Evolutionary conservation across 2,797 vertebrate species (phyloP).

Genomic region (Acipenser transmontanus): DNA sequence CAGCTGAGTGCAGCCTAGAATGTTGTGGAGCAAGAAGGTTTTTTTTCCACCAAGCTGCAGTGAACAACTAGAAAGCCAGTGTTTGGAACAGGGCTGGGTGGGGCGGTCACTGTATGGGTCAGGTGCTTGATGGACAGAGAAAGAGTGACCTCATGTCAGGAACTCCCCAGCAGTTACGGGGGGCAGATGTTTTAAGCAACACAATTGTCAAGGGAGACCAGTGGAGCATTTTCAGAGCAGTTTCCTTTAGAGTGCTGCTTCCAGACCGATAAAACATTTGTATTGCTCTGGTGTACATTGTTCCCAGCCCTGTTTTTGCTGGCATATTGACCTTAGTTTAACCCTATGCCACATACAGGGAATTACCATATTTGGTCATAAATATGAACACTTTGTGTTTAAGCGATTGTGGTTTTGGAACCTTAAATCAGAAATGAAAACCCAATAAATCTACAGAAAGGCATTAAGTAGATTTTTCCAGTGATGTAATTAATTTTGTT

Average conservation of each 20-base stretch:
- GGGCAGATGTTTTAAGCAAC: conserved; percentile 17
- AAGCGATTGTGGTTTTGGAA: too few relatives aligned
- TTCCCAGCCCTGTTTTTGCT: background rate
- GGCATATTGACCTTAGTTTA: too few relatives aligned
- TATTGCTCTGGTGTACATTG: background rate
- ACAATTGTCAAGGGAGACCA: conserved; percentile 15
- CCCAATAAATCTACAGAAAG: too few relatives aligned
- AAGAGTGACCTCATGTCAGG: conserved; percentile 33
- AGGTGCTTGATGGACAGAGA: conserved; percentile 28
- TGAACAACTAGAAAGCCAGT: conserved; percentile 4
- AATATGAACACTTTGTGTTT: too few relatives aligned
- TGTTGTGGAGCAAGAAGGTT: conserved; percentile 31
- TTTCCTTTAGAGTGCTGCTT: conserved; percentile 14
- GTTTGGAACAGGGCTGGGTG: too few relatives aligned
- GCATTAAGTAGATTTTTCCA: too few relatives aligned
- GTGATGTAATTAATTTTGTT: too few relatives aligned
- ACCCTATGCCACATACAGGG: too few relatives aligned
- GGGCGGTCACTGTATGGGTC: conserved; percentile 27
- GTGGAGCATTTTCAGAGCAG: conserved; percentile 28
- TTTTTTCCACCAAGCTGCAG: conserved; percentile 13
- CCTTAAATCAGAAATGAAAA: too few relatives aligned
- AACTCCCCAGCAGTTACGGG: conserved; percentile 19
- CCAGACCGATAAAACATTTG: background rate
- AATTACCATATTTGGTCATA: too few relatives aligned
- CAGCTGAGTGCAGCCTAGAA: conserved; percentile 37